Conservation (phyloP, 2,888 invertebrate genomes). For the Trichogramma dendrolimi region DNA sequence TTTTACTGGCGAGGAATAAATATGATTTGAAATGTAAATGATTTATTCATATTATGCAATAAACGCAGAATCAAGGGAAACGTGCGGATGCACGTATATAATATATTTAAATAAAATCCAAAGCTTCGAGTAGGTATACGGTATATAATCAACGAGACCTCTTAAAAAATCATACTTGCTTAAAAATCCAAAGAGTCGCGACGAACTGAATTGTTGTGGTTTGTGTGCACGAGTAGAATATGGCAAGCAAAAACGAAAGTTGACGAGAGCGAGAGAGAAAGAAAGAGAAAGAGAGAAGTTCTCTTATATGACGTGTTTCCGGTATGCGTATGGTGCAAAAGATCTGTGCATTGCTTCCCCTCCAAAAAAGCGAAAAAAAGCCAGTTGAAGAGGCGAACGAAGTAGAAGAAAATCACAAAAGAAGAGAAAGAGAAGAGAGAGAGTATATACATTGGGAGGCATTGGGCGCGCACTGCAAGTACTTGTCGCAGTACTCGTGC, state of each 20-base stretch:
- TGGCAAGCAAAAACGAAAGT: no score
- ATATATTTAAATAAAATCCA: slow-evolving; percentile 10
- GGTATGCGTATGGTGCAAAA: not conserved
- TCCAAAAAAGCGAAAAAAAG: not conserved
- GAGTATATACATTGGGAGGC: no score
- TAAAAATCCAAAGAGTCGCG: slow-evolving; percentile 8
- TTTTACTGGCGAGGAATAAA: no score
- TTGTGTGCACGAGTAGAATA: no score
- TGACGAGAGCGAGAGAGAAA: not conserved
- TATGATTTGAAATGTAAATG: no score
- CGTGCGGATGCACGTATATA: no score
- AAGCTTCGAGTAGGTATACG: not conserved
- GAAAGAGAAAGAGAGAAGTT: not conserved
- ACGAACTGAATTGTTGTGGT: slow-evolving; percentile 13
- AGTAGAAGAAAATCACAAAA: slow-evolving; percentile 12
- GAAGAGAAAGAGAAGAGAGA: not conserved
- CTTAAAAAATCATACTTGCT: slow-evolving; percentile 9
- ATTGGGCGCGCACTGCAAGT: no score
- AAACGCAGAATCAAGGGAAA: not conserved
- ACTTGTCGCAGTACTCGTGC: no score
- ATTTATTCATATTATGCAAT: not conserved
- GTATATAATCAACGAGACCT: slow-evolving; percentile 2
- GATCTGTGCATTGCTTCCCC: not conserved
- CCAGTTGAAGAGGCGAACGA: not conserved
- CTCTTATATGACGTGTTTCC: slow-evolving; percentile 15